These are phyloP conservation scores for Urocynchramus pylzowi DNA, from an alignment of 2,113 vertebrate genomes.

Conservation along the genomic window DNA sequence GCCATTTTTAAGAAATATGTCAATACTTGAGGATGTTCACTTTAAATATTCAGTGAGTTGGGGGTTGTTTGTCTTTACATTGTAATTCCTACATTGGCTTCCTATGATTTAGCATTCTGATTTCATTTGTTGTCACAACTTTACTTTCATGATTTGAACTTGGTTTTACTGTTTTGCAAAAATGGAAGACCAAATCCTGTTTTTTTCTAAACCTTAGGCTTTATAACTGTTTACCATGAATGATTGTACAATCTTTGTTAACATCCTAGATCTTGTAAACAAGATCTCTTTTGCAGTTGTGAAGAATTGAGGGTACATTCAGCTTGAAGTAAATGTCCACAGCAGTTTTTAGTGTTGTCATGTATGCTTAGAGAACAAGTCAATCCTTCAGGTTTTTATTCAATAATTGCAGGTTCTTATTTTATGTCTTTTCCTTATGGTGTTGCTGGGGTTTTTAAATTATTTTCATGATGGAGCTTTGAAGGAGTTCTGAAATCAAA, in stretches of 20 bases:
- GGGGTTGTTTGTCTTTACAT: background rate
- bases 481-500: background rate
- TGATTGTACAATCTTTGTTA: background rate
- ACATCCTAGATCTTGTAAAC: background rate
- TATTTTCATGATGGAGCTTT: background rate
- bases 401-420: background rate
- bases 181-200: background rate
- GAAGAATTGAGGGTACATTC: background rate
- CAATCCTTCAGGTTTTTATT: background rate
- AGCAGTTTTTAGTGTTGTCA: background rate
- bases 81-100: background rate
- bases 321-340: background rate
- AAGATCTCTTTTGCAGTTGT: background rate
- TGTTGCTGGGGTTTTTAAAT: background rate
- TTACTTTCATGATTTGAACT: background rate
- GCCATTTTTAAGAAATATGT: background rate
- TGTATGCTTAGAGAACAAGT: background rate
- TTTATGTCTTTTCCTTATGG: background rate
- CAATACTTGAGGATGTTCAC: background rate
- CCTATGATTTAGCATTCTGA: background rate
- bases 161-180: background rate
- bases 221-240: background rate
- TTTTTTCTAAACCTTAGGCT: background rate
- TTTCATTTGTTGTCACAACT: background rate
- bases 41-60: background rate